These are phyloP conservation scores for Carpatolechia fugitivella DNA, from an alignment of 2,888 invertebrate species.

Conservation along the genomic window DNA sequence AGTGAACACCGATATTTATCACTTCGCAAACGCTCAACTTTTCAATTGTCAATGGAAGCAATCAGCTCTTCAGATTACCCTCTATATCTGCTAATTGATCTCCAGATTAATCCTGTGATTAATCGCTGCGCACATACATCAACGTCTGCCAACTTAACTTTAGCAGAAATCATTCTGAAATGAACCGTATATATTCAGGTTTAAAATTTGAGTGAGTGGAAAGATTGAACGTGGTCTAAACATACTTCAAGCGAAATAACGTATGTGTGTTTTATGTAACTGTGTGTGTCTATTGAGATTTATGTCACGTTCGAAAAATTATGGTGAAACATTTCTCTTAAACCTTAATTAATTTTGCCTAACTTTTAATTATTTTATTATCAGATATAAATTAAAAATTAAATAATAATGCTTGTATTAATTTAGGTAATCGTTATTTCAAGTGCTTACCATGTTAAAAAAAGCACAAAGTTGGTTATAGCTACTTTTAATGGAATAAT, in stretches of 20 bases:
- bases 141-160: slow-evolving; percentile 1
- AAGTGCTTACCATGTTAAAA: no score
- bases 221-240: not conserved
- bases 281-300: slow-evolving; percentile 7
- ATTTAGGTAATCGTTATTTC: no score
- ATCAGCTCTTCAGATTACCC: slow-evolving; percentile 23
- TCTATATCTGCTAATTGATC: slow-evolving; percentile 33
- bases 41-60: slow-evolving; percentile 23
- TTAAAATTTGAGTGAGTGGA: not conserved
- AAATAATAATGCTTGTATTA: no score
- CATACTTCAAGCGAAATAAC: not conserved
- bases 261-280: not conserved
- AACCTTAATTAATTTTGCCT: no score
- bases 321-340: not conserved
- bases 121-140: slow-evolving; percentile 30
- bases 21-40: slow-evolving; percentile 13
- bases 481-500: no score
- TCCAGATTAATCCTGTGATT: slow-evolving; percentile 33
- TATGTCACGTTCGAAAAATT: not conserved
- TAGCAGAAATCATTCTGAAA: not conserved
- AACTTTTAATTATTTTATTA: no score
- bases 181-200: not conserved
- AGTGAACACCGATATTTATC: not conserved
- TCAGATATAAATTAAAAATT: no score
- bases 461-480: no score